Conservation (phyloP, 1,140 invertebrate genomes). For the Drosophila sp. region DNA sequence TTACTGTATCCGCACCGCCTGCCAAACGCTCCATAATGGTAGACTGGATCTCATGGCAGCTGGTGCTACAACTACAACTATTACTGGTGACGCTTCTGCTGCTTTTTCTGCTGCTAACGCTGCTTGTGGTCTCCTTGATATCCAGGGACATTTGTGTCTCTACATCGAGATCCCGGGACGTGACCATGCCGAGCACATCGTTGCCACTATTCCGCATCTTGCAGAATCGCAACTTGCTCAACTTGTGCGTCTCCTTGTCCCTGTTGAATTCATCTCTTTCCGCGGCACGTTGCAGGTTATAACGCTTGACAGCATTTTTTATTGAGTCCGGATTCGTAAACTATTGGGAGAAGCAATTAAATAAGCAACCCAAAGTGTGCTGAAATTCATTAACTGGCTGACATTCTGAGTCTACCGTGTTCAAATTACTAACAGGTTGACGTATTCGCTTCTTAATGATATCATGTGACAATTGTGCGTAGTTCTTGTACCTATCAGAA, state of each 20-base stretch:
- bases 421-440: too few species aligned
- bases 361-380: neutral
- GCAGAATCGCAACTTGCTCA: constrained; percentile 48
- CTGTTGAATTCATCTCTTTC: constrained; percentile 53
- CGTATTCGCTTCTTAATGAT: too few species aligned
- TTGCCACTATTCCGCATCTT: constrained; percentile 52
- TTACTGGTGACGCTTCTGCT: neutral
- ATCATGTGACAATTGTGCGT: too few species aligned
- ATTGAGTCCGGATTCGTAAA: constrained; percentile 65
- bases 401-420: too few species aligned
- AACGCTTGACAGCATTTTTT: constrained; percentile 56
- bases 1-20: constrained; percentile 22
- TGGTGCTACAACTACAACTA: neutral
- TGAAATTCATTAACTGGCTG: too few species aligned
- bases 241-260: constrained; percentile 22
- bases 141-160: constrained; percentile 62
- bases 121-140: neutral
- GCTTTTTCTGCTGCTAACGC: neutral
- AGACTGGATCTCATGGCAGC: neutral
- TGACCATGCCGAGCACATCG: constrained; percentile 63
- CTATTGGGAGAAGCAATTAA: constrained; percentile 26
- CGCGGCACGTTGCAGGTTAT: constrained; percentile 60
- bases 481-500: too few species aligned
- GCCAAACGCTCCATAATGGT: constrained; percentile 6
- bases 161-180: constrained; percentile 53